phyloP scores from a whole-genome alignment of 2,113 vertebrate genomes.

The Ondatra zibethicus region DNA sequence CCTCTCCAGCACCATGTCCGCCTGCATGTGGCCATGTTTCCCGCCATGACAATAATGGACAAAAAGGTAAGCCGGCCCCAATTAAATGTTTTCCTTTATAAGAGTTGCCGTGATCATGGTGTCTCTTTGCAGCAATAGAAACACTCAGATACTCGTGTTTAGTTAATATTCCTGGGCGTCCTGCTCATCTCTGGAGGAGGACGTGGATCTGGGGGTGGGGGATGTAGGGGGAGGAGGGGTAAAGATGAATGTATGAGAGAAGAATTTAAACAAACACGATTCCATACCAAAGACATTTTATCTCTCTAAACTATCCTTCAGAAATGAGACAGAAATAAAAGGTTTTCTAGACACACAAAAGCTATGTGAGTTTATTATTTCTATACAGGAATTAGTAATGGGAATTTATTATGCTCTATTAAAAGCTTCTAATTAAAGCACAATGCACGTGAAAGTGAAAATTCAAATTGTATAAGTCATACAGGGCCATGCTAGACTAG shows the following conservation, averaged over 20 bases:
- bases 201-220: not conserved
- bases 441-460: not conserved
- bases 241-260: not conserved
- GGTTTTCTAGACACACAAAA: not conserved
- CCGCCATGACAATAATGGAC: not conserved
- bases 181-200: not conserved
- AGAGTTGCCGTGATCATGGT: not conserved
- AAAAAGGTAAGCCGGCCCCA: not conserved
- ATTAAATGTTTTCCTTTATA: not conserved
- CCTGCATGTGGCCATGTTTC: not conserved
- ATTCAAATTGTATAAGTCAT: not conserved
- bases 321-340: not conserved
- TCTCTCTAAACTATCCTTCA: not conserved
- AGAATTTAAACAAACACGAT: not conserved
- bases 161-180: not conserved
- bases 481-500: not conserved
- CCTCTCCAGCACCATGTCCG: not conserved
- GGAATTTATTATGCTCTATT: not conserved
- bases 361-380: not conserved
- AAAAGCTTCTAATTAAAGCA: not conserved
- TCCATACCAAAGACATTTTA: not conserved
- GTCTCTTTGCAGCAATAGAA: not conserved
- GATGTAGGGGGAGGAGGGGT: not conserved
- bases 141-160: not conserved
- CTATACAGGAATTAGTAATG: not conserved